Base-by-base conservation (phyloP, 1,140 invertebrate species). In the Zophobas morio region DNA sequence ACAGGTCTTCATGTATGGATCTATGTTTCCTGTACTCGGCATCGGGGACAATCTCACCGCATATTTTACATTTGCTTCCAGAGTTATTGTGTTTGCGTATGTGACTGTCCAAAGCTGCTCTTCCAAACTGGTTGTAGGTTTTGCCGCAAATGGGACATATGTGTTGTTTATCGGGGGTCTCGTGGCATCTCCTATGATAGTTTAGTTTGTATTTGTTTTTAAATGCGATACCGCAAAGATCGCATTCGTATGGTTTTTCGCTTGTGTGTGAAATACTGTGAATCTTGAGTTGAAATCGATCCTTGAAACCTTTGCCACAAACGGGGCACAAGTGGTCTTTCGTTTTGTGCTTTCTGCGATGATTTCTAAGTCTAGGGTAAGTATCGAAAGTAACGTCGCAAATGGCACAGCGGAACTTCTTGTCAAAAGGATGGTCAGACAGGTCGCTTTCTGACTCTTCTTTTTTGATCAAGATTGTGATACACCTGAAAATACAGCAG, bases 301-400 rank as follows among this genome's bases (percentile, higher is more conserved):
- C 51, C 20, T 8, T 77, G 33, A 76, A 84, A 0, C 42, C 70
- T 51, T 75, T 74, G 0, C 77, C 80, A 72, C 82, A 84, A 32
- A 78, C 39, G 1, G 78, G 40, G 54, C 82, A 84, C 1, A 75
- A 39, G 39, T 78, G 71, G 3, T 60, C 63, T 34, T 91, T 88
- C 33, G 88, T 88, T 8, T 88, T 88, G 70, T 91, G 89, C 20
- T 90, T 89, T 40, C 90, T 86, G 1, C 89, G 84, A 81, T 94
- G 93, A 32, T 89, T 89, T 1, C 90, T 90, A 70, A 94, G 85
- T 49, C 85, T 85, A 4, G 74, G 70, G 54, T 92, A 87, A 71
- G 89, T 89, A 85, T 94, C 93, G 0, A 74, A 37, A 6, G 2
- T 63, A 6, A 79, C 75, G 33, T 70, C 70, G 39, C 75, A 75